Base-by-base conservation (phyloP, 2,888 invertebrate genomes). In the Limnephilus auricula region DNA sequence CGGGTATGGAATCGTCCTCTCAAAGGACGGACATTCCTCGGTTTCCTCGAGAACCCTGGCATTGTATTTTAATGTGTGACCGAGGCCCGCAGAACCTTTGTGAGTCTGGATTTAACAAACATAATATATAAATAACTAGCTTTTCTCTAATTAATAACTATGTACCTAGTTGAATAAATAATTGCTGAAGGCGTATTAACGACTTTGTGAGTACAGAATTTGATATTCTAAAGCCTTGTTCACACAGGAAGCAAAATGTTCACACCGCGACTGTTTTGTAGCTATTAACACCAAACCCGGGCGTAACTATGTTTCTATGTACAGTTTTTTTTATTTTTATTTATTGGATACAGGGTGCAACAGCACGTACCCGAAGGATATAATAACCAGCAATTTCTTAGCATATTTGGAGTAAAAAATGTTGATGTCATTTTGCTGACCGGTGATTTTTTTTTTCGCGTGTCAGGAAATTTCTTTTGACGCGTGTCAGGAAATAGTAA, bases 1-100 rank as follows among this genome's bases (percentile, higher is more conserved):
- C 31, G 50, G 50, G 45, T 86, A 13, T 86, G 40, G 45, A 86
- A 86, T 45, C 45, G 86, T 86, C 18, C 86, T 32, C 87, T 87
- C 30, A 50, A 65, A 31, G 65, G 85, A 85, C 30, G 6, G 87
- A 65, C 50, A 87, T 87, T 87, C 87, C 87, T 78, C 65, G 2
- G 65, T 65, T 65, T 65, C 2, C 30, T 80, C 80, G 32, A 3
- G 12, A 12, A 80, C 31, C 32, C 32, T 15, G 80, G 80, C 32
- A 65, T 65, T 65, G 65, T 65, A 25, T 65, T 65, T 65, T 65
- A 65, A 65, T 65, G 65, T 25, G 65, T 65, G 65, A 9, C n/a
- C 6, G 25, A 9, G 65, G 65, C 65, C n/a, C 25, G 6, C 25
- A 65, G 65, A 65, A 65, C 65, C 65, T 65, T 65, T 65, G 50